Base-by-base conservation (phyloP, 1,140 invertebrate genomes). In the Bradynema listronoti region DNA sequence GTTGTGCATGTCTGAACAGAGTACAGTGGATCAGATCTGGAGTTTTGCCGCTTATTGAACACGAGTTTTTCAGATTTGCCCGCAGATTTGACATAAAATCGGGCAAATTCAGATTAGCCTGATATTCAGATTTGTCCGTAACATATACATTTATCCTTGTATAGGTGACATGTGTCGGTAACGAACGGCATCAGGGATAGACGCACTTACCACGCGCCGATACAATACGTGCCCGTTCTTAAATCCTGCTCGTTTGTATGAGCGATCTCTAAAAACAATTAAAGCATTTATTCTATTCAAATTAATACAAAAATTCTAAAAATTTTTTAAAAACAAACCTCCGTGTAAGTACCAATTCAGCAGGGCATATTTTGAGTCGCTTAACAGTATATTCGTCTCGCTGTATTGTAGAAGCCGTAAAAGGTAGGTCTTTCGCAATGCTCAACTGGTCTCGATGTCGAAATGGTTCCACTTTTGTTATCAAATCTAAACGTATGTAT, bases 181-280 rank as follows among this genome's bases (percentile, higher is more conserved):
- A 5, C 19, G 47, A 19, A 29, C 16, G 16, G 29, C n/a, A 29
- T 19, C 47, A 3, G 47, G 47, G n/a, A 50, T 27, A 4, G 47
- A 50, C 9, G 47, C 16, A 50, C 16, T n/a, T n/a, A n/a, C 47
- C 16, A 50, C 27, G 29, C 34, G 29, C 27, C 27, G 29, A 32
- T 50, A 50, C 9, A 4, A 50, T 29, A 16, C 34, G n/a, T 50
- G 47, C 19, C 47, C 47, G n/a, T 50, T 50, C 27, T 32, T n/a
- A 25, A 19, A 32, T 24, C 47, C 47, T n/a, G 16, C 16, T n/a
- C 29, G n/a, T 25, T 29, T 50, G 47, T 24, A 50, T n/a, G 47
- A 50, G 47, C 27, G 47, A n/a, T 50, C 47, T 24, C 47, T 50
- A n/a, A 50, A 50, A 50, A 47, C 27, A 22, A 22, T 4, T 27